phyloP scores from a whole-genome alignment of 2,888 invertebrate genomes.

The Hedya salicella region DNA sequence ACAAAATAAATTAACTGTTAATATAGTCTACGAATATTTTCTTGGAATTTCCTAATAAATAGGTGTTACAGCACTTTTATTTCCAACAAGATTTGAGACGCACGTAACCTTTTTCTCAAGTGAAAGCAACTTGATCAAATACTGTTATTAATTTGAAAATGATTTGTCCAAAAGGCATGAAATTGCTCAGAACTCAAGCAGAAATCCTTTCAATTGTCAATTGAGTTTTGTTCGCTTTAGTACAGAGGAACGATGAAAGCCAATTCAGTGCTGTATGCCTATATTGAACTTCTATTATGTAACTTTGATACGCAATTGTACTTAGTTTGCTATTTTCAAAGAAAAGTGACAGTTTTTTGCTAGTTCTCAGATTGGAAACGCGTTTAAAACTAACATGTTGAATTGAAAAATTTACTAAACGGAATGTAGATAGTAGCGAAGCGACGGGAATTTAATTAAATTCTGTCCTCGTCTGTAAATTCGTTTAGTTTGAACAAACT shows the following conservation, averaged over 20 bases:
- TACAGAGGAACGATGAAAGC: slow-evolving; percentile 8
- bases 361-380: too few species aligned
- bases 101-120: slow-evolving; percentile 42
- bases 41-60: background rate
- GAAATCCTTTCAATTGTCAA: slow-evolving; percentile 54
- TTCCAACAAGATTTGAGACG: background rate
- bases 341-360: too few species aligned
- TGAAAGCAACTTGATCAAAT: slow-evolving; percentile 59
- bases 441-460: too few species aligned
- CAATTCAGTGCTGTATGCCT: slow-evolving; percentile 15
- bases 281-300: slow-evolving; percentile 13
- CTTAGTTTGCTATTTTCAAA: too few species aligned
- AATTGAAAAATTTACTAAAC: too few species aligned
- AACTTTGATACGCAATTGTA: slow-evolving; percentile 9
- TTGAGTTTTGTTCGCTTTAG: slow-evolving; percentile 16
- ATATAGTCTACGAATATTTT: background rate
- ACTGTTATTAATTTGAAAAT: slow-evolving; percentile 56
- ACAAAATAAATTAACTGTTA: slow-evolving; percentile 1
- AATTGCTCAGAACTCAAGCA: slow-evolving; percentile 57
- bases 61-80: background rate
- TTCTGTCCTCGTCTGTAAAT: too few species aligned
- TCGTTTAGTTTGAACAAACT: too few species aligned
- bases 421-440: too few species aligned
- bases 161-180: slow-evolving; percentile 61
- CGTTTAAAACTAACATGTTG: too few species aligned